Conservation (phyloP, 92 coral and sea anemone genomes). For the Porites divaricata region DNA sequence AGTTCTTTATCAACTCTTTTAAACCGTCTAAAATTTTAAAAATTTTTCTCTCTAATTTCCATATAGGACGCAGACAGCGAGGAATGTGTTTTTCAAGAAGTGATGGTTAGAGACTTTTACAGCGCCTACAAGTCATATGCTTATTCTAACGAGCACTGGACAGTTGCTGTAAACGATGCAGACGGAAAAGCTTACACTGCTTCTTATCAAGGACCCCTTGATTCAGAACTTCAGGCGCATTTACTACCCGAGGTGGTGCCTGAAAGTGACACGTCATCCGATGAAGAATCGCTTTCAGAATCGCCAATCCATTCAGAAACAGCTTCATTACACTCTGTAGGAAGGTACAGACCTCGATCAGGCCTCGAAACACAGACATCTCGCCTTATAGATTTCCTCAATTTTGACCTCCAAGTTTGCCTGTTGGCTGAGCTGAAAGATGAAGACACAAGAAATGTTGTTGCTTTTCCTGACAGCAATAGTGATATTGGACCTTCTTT, state of each 20-base stretch:
- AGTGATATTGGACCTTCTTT: constrained; percentile 40
- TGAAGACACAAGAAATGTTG: constrained; percentile 22
- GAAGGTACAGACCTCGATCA: constrained; percentile 30
- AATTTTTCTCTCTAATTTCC: background rate
- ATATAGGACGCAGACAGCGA: constrained; percentile 83
- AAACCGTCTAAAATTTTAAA: background rate
- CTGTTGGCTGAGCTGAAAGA: constrained; percentile 38
- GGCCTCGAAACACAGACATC: constrained; percentile 41
- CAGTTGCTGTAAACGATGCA: constrained; percentile 66
- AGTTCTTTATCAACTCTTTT: too few species aligned
- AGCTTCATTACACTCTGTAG: constrained; percentile 16
- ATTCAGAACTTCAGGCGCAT: constrained; percentile 65
- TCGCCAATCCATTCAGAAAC: constrained; percentile 11
- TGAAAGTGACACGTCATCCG: constrained; percentile 44
- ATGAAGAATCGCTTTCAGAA: constrained; percentile 30
- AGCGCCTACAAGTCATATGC: constrained; percentile 81
- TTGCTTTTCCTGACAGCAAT: constrained; percentile 24
- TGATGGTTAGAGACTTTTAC: constrained; percentile 75
- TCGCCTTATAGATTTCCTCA: constrained; percentile 39
- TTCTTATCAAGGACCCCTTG: constrained; percentile 59
- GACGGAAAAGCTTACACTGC: constrained; percentile 66
- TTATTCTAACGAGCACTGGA: constrained; percentile 82
- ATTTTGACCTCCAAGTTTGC: constrained; percentile 37
- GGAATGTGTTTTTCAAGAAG: constrained; percentile 82
- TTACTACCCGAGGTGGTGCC: constrained; percentile 74